Percentiles rank a stretch among this genome's conserved stretches.
Conservation (phyloP, 2,888 invertebrate species). For the Drosophila neoperkinsi region DNA sequence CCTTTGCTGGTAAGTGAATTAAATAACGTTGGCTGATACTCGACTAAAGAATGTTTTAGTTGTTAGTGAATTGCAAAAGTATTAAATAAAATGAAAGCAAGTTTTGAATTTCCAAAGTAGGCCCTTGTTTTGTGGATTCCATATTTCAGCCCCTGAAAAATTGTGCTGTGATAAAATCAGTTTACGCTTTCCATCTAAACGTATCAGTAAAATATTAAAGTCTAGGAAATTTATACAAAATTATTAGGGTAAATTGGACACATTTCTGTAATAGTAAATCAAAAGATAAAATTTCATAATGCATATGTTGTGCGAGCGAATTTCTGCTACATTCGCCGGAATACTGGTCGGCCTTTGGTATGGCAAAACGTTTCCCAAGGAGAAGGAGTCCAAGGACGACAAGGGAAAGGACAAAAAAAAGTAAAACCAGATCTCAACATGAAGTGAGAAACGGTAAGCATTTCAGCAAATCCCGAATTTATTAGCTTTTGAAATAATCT, state of each 20-base stretch:
- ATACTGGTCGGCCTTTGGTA: slow-evolving; percentile 65
- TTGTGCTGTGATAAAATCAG: slow-evolving; percentile 12
- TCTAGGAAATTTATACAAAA: slow-evolving; percentile 23
- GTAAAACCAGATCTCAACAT: background rate
- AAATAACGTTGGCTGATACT: slow-evolving; percentile 1
- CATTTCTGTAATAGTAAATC: slow-evolving; percentile 3
- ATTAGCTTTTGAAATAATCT: background rate
- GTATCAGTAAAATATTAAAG: background rate
- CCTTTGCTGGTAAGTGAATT: background rate
- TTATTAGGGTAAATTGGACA: slow-evolving; percentile 7
- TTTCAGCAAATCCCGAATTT: background rate
- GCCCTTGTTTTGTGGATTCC: slow-evolving; percentile 7
- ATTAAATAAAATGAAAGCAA: background rate
- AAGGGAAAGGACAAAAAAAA: slow-evolving; percentile 31
- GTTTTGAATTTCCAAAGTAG: slow-evolving; percentile 19
- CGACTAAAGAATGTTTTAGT: background rate
- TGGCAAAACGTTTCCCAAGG: slow-evolving; percentile 48
- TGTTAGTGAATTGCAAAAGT: background rate
- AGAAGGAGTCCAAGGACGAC: slow-evolving; percentile 3
- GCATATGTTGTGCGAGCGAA: slow-evolving; percentile 63
- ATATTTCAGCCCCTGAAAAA: background rate
- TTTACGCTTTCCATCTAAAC: slow-evolving; percentile 10
- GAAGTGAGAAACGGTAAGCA: background rate
- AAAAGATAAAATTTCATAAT: slow-evolving; percentile 21
- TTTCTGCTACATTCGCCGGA: slow-evolving; percentile 58